Percentiles rank a stretch among this genome's conserved stretches.
phyloP scores from a whole-genome alignment of 2,888 invertebrate genomes.

The Nyleta sp. region DNA sequence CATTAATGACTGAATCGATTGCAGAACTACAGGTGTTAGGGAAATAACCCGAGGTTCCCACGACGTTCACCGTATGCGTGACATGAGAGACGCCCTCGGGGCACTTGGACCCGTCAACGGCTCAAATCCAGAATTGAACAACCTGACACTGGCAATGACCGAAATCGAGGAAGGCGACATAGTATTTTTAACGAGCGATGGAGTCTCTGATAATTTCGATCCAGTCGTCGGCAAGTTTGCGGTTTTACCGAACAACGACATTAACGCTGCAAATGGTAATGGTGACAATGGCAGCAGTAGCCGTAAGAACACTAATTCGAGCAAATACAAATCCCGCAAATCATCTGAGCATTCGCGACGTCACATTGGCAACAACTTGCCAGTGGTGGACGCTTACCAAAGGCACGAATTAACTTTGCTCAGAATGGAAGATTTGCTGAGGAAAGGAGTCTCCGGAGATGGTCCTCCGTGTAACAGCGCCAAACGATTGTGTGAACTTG shows the following conservation, averaged over 20 bases:
- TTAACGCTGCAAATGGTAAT: conserved; percentile 54
- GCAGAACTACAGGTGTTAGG: conserved; percentile 87
- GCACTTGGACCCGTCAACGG: conserved; percentile 95
- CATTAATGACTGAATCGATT: background rate
- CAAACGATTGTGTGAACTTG: conserved; percentile 87
- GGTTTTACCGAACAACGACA: conserved; percentile 79
- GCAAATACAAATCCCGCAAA: conserved; percentile 72
- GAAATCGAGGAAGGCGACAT: conserved; percentile 91
- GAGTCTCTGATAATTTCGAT: conserved; percentile 95
- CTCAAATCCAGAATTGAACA: conserved; percentile 92
- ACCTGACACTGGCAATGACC: conserved; percentile 93
- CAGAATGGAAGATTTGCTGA: conserved; percentile 89
- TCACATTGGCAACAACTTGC: conserved; percentile 81
- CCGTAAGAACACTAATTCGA: conserved; percentile 63
- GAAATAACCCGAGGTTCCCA: conserved; percentile 93
- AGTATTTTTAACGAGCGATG: conserved; percentile 94
- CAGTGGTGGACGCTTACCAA: conserved; percentile 89
- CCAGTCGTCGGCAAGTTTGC: conserved; percentile 96
- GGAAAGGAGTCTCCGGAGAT: conserved; percentile 86
- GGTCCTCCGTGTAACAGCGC: conserved; percentile 86
- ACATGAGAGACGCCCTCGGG: conserved; percentile 94
- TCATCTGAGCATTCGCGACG: conserved; percentile 73
- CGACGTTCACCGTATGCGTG: conserved; percentile 91
- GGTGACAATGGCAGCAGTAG: conserved; percentile 41
- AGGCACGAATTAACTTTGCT: conserved; percentile 89